Evolutionary conservation across 2,888 invertebrate genomes (phyloP).

Genomic region (Megaustenia siamemsis): DNA sequence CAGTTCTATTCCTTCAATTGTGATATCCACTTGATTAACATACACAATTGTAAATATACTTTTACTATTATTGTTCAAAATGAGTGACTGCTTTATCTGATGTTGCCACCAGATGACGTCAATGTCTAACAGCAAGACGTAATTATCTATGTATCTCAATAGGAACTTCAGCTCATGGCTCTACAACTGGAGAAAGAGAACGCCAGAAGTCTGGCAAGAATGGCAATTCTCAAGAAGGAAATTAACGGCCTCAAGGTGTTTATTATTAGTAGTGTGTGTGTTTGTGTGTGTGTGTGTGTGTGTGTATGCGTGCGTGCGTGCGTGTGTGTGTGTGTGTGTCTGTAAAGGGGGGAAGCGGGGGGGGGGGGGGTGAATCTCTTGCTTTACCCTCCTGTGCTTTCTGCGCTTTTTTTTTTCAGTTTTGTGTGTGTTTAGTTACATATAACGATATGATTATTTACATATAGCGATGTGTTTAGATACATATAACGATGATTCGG

Average conservation of each 20-base stretch:
- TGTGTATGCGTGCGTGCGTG: neutral
- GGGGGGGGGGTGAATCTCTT: neutral
- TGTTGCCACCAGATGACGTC: too few species aligned
- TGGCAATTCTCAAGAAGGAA: neutral
- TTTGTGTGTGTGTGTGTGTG: neutral
- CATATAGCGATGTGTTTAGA: too few species aligned
- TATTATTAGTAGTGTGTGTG: neutral
- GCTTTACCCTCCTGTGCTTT: too few species aligned
- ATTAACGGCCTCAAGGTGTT: neutral
- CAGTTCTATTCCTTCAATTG: too few species aligned
- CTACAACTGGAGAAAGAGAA: conserved; percentile 37
- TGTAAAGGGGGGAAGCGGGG: neutral
- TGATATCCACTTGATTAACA: too few species aligned
- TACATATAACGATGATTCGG: too few species aligned
- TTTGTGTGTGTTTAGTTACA: too few species aligned
- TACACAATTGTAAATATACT: too few species aligned
- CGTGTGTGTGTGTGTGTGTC: neutral
- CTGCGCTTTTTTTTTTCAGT: too few species aligned
- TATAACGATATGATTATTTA: too few species aligned
- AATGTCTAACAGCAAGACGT: neutral
- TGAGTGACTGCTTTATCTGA: too few species aligned
- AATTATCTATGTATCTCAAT: neutral
- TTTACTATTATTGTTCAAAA: too few species aligned
- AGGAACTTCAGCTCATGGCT: conserved; percentile 42
- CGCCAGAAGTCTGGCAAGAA: neutral